Evolutionary conservation across 2,888 invertebrate genomes (phyloP).

Genomic region (Drosophila quinaria): DNA sequence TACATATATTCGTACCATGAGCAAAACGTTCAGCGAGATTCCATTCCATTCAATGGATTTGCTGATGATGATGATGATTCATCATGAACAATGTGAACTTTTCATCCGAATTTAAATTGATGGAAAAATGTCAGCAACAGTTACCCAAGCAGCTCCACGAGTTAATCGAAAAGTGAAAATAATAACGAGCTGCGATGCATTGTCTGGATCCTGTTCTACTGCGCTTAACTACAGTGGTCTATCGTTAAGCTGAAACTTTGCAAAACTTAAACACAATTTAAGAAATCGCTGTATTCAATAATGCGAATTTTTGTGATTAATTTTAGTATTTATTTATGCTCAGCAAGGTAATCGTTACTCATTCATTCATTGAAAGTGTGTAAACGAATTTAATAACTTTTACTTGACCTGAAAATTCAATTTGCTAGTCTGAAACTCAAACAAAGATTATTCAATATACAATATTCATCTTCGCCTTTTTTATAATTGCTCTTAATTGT

Average conservation of each 20-base stretch:
- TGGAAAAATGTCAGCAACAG: conserved; percentile 73
- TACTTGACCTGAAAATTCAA: too few relatives aligned
- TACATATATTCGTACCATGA: not conserved
- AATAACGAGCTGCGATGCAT: conserved; percentile 22
- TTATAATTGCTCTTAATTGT: conserved; percentile 11
- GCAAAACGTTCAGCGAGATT: conserved; percentile 9
- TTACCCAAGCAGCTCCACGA: conserved; percentile 29
- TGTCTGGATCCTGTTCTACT: not conserved
- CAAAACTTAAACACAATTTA: not conserved
- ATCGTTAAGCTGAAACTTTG: not conserved
- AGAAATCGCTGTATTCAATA: not conserved
- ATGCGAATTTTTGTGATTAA: not conserved
- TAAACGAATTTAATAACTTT: too few relatives aligned
- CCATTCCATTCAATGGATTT: conserved; percentile 9
- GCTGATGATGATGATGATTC: conserved; percentile 14
- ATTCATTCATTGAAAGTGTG: too few relatives aligned
- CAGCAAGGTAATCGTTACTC: too few relatives aligned
- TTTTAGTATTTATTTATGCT: too few relatives aligned
- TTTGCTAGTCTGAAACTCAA: too few relatives aligned
- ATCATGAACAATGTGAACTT: conserved; percentile 25
- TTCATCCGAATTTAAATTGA: conserved; percentile 62
- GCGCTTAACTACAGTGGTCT: conserved; percentile 7
- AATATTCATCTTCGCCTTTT: not conserved
- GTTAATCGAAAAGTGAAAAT: conserved; percentile 62
- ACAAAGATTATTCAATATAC: not conserved